Percentiles rank a stretch among this genome's conserved stretches.
phyloP scores from a whole-genome alignment of 37 sponge, comb jelly and placozoan genomes.

The Bolinopsis microptera region DNA sequence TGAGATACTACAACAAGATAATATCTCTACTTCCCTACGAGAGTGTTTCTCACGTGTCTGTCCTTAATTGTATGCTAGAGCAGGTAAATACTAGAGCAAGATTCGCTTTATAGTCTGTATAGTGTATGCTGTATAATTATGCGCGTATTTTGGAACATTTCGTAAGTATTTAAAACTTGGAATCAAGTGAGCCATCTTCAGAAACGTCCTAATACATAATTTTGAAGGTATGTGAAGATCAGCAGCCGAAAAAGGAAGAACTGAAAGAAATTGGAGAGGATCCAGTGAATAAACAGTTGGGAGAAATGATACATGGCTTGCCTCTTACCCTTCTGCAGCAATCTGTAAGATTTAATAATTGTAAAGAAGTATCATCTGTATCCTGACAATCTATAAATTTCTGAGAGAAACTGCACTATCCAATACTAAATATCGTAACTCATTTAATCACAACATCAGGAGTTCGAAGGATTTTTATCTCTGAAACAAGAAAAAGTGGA shows the following conservation, averaged over 20 bases:
- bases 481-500: constrained; percentile 20
- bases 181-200: too few species aligned
- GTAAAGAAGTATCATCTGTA: not conserved
- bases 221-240: constrained; percentile 36
- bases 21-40: constrained; percentile 75
- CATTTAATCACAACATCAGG: too few species aligned
- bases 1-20: constrained; percentile 73
- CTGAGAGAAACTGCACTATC: too few species aligned
- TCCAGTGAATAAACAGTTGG: constrained; percentile 43
- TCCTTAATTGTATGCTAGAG: constrained; percentile 81
- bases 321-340: constrained; percentile 35
- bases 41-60: constrained; percentile 68
- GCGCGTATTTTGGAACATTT: too few species aligned
- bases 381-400: not conserved
- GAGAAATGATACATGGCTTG: not conserved
- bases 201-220: not conserved
- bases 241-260: not conserved
- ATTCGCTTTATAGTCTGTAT: too few species aligned
- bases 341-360: constrained; percentile 6
- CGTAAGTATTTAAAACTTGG: too few species aligned
- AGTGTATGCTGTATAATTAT: too few species aligned
- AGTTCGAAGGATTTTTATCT: constrained; percentile 42
- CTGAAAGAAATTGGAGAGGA: not conserved
- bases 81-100: constrained; percentile 82
- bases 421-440: too few species aligned